Percentiles rank a stretch among this genome's conserved stretches.
Evolutionary conservation across 2,888 invertebrate species (phyloP).

Genomic region (Heliconius aoede): DNA sequence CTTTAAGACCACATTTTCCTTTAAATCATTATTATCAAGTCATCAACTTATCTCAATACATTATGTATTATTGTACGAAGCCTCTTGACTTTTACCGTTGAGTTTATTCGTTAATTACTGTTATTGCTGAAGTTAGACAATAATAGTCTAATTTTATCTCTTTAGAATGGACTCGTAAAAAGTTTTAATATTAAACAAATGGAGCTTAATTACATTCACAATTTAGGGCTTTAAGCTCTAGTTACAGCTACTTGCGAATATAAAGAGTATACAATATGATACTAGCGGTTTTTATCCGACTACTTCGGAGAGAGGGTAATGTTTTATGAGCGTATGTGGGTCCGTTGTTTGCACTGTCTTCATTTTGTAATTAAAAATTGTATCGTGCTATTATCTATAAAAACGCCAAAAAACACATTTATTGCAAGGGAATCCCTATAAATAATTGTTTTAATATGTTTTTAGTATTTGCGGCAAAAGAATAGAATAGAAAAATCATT

Average conservation of each 20-base stretch:
- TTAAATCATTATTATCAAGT: background rate
- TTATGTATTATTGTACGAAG: background rate
- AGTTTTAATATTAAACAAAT: constrained; percentile 31
- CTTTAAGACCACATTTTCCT: background rate
- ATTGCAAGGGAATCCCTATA: too few species aligned
- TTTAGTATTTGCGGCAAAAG: too few species aligned
- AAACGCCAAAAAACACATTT: too few species aligned
- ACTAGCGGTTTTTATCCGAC: background rate
- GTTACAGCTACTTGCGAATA: background rate
- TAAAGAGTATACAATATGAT: background rate
- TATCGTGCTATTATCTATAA: too few species aligned
- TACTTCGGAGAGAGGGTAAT: background rate
- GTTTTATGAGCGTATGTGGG: background rate
- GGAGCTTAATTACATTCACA: constrained; percentile 23
- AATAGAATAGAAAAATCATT: too few species aligned
- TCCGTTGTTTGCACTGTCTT: background rate
- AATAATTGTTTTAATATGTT: too few species aligned
- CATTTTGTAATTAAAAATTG: background rate
- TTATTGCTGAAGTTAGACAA: constrained; percentile 27
- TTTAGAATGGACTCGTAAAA: constrained; percentile 24
- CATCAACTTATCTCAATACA: background rate
- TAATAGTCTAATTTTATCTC: constrained; percentile 26
- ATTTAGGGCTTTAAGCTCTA: constrained; percentile 19
- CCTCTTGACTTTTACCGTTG: constrained; percentile 5
- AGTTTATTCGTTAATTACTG: constrained; percentile 24